A percentile compares a stretch with the other conserved stretches of the same genome.
Evolutionary conservation across 1,140 invertebrate genomes (phyloP).

Genomic region (Triops longicaudatus): DNA sequence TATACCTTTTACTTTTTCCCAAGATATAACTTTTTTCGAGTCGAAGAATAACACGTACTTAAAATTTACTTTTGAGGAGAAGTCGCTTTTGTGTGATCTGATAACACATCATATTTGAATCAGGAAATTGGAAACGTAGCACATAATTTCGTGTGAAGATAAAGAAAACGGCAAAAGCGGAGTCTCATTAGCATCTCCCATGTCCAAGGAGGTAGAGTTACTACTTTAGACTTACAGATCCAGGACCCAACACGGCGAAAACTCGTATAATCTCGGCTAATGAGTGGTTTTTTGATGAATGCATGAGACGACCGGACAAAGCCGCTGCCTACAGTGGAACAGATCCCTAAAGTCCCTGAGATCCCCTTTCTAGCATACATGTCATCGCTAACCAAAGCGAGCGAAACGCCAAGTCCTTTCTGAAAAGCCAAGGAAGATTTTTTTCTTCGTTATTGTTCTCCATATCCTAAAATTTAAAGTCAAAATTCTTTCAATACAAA

Average conservation of each 20-base stretch:
- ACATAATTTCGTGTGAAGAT: not conserved
- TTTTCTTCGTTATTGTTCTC: not conserved
- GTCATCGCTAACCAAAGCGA: not conserved
- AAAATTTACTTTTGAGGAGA: too few species aligned
- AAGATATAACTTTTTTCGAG: too few species aligned
- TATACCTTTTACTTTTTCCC: too few species aligned
- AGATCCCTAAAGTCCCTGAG: not conserved
- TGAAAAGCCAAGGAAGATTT: not conserved
- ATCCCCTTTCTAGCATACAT: not conserved
- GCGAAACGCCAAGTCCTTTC: not conserved
- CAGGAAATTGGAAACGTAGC: not conserved
- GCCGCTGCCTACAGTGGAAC: not conserved
- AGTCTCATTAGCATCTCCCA: not conserved
- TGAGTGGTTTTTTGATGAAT: slow-evolving; percentile 1
- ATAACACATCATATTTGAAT: not conserved
- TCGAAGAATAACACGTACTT: too few species aligned
- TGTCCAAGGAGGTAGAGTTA: slow-evolving; percentile 2
- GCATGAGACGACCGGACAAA: slow-evolving; percentile 4
- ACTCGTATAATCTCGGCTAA: slow-evolving; percentile 12
- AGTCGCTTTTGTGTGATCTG: too few species aligned
- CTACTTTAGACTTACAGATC: not conserved
- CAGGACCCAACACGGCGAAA: slow-evolving; percentile 9
- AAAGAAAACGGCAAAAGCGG: not conserved
- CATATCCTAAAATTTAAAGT: not conserved
- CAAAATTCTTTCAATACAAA: not conserved